Conservation (phyloP, 2,797 vertebrate species). For the Mus caroli region DNA sequence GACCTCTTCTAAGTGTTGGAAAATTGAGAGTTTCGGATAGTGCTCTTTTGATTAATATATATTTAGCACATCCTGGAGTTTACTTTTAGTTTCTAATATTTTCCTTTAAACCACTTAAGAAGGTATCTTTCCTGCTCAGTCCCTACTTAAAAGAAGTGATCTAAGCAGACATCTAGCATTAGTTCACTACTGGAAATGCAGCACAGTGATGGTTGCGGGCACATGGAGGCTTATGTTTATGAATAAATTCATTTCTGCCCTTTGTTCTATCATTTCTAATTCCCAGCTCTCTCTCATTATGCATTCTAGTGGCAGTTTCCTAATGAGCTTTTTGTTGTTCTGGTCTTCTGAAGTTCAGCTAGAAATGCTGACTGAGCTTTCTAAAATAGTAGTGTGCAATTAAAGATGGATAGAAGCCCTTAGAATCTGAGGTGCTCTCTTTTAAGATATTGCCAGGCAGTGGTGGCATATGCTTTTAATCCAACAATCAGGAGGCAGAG, state of each 20-base stretch:
- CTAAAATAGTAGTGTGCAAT: conserved; percentile 17
- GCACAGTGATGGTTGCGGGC: not conserved
- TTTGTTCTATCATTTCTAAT: not conserved
- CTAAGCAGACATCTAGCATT: not conserved
- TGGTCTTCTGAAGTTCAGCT: conserved; percentile 46
- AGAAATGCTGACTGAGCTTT: conserved; percentile 32
- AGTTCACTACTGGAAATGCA: not conserved
- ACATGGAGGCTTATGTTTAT: not conserved
- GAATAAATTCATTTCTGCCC: not conserved
- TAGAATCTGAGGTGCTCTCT: conserved; percentile 30
- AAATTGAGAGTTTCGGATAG: conserved; percentile 41
- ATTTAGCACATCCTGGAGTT: conserved; percentile 40
- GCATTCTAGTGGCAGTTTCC: not conserved
- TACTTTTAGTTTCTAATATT: conserved; percentile 44
- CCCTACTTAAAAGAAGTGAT: not conserved
- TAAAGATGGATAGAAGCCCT: conserved; percentile 1
- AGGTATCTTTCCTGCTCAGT: not conserved
- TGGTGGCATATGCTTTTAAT: not conserved
- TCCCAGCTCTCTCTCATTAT: conserved; percentile 24
- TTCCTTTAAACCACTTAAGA: conserved; percentile 50
- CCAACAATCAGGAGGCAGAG: not conserved
- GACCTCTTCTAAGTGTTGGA: not conserved
- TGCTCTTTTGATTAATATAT: conserved; percentile 53
- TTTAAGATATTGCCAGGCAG: not conserved
- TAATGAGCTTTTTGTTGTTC: conserved; percentile 25